Percentiles rank a stretch among this genome's conserved stretches.
Conservation (phyloP, 1,140 invertebrate species). For the Dendrolimus kikuchii region DNA sequence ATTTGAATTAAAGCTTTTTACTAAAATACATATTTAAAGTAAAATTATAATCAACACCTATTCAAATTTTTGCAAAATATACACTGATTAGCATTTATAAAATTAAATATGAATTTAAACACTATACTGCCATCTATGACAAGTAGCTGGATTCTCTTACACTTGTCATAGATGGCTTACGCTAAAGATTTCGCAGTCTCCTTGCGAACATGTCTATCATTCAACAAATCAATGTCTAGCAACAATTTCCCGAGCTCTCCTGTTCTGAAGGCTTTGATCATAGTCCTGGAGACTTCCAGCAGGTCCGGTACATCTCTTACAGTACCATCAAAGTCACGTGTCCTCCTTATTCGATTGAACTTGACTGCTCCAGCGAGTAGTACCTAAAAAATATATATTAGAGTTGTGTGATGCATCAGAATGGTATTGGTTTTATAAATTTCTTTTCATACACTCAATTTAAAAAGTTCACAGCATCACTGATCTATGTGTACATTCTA, state of each 20-base stretch:
- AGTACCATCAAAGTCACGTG: slow-evolving; percentile 68
- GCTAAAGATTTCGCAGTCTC: slow-evolving; percentile 10
- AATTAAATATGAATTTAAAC: no score
- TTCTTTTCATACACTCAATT: no score
- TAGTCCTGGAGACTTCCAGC: slow-evolving; percentile 72
- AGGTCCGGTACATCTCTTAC: slow-evolving; percentile 76
- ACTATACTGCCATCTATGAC: not conserved
- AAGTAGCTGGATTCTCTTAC: not conserved
- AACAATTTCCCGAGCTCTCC: slow-evolving; percentile 78
- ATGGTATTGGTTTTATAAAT: no score
- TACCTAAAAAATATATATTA: slow-evolving; percentile 26
- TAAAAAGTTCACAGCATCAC: no score
- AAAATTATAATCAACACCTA: not conserved
- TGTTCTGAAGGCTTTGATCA: slow-evolving; percentile 78
- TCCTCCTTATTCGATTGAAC: slow-evolving; percentile 71
- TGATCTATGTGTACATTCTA: no score
- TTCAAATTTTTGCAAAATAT: no score
- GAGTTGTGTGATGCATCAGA: no score
- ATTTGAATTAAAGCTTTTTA: no score
- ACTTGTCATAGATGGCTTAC: slow-evolving; percentile 1
- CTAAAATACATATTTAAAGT: no score
- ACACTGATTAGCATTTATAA: no score
- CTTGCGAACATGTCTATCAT: slow-evolving; percentile 9
- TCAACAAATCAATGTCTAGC: slow-evolving; percentile 75
- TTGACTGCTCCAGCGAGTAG: slow-evolving; percentile 76